phyloP scores from a whole-genome alignment of 2,113 vertebrate species.

The Hymenochirus boettgeri region DNA sequence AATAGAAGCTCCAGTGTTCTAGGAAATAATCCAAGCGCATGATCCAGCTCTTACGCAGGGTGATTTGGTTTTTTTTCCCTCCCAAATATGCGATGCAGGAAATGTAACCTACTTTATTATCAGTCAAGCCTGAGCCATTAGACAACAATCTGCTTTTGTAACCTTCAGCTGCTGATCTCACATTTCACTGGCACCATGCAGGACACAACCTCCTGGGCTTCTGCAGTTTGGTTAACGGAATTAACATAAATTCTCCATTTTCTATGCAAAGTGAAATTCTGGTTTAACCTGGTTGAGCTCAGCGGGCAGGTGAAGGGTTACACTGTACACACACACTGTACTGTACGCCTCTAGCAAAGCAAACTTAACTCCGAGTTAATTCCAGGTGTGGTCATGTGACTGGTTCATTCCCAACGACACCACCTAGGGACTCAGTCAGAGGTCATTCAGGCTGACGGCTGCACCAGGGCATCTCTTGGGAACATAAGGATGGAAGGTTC shows the following conservation, averaged over 20 bases:
- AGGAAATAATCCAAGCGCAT: too few relatives aligned
- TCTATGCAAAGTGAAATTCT: not conserved
- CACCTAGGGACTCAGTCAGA: slow-evolving; percentile 56
- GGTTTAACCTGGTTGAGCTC: slow-evolving; percentile 1
- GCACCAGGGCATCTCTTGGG: slow-evolving; percentile 51
- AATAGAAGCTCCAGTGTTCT: too few relatives aligned
- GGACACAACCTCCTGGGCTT: too few relatives aligned
- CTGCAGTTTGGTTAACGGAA: too few relatives aligned
- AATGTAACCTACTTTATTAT: too few relatives aligned
- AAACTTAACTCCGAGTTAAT: slow-evolving; percentile 61
- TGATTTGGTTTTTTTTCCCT: too few relatives aligned
- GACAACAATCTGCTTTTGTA: not conserved
- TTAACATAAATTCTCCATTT: not conserved
- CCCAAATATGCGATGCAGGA: too few relatives aligned
- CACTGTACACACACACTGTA: too few relatives aligned
- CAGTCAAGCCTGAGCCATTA: not conserved
- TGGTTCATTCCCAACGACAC: slow-evolving; percentile 62
- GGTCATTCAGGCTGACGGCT: slow-evolving; percentile 60
- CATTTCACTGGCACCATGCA: too few relatives aligned
- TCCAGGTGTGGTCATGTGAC: slow-evolving; percentile 60
- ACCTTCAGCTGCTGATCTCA: not conserved
- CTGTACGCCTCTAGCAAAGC: slow-evolving; percentile 49
- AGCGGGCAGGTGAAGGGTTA: slow-evolving; percentile 60
- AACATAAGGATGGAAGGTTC: slow-evolving; percentile 64
- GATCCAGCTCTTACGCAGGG: too few relatives aligned